phyloP scores from a whole-genome alignment of 2,113 vertebrate species.

The Halcyon senegalensis region DNA sequence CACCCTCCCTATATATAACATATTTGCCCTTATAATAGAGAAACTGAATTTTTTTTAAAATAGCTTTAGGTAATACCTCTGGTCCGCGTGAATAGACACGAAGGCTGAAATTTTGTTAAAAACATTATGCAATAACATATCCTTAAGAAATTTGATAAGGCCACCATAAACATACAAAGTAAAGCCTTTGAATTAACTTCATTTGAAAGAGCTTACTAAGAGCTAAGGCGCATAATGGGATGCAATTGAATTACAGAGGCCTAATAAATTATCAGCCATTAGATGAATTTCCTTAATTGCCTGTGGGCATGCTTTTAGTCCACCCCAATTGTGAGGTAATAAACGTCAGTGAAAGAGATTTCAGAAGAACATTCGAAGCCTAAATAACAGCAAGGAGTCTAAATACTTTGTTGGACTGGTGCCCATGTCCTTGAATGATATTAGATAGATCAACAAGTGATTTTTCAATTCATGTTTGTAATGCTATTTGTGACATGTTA shows the following conservation, averaged over 20 bases:
- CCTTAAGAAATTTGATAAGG: conserved; percentile 45
- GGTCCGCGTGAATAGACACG: background rate
- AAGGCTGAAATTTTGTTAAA: conserved; percentile 33
- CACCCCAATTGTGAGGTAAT: conserved; percentile 38
- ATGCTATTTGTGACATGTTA: background rate
- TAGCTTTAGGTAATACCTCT: background rate
- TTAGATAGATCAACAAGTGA: background rate
- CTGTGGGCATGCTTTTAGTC: conserved; percentile 60
- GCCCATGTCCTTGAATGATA: background rate
- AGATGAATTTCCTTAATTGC: conserved; percentile 65
- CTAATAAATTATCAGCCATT: conserved; percentile 63
- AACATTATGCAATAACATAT: background rate
- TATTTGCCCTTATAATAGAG: background rate
- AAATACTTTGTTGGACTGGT: background rate
- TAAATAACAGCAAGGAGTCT: background rate
- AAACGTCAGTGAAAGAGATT: background rate
- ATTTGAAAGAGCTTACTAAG: conserved; percentile 41
- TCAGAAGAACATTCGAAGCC: background rate
- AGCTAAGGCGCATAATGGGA: background rate
- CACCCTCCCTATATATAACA: background rate
- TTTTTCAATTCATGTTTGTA: conserved; percentile 21
- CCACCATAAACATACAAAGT: background rate
- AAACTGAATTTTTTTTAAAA: background rate
- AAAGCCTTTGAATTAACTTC: conserved; percentile 36
- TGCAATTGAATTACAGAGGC: conserved; percentile 46